Conservation (phyloP, 2,888 invertebrate genomes). For the Zeuzera pyrina region DNA sequence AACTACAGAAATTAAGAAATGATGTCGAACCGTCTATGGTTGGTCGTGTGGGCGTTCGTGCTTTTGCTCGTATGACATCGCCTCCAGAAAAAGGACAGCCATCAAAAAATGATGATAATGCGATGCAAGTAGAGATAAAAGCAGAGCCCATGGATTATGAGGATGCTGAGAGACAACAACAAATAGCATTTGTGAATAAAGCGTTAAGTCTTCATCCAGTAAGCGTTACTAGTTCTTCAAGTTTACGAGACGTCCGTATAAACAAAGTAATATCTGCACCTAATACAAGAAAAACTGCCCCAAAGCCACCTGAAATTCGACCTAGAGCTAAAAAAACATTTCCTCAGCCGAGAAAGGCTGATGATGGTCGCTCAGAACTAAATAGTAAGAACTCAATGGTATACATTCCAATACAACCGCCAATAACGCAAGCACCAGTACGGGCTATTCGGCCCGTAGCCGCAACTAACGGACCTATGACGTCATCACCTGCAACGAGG, state of each 20-base stretch:
- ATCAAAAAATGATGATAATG: constrained; percentile 19
- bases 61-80: constrained; percentile 59
- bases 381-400: constrained; percentile 65
- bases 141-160: constrained; percentile 55
- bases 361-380: constrained; percentile 47
- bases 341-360: constrained; percentile 47
- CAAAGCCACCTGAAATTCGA: constrained; percentile 30
- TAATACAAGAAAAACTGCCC: constrained; percentile 19
- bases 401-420: constrained; percentile 63
- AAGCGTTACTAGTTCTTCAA: constrained; percentile 18
- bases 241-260: constrained; percentile 48
- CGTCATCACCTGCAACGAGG: not conserved
- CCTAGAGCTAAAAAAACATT: constrained; percentile 54
- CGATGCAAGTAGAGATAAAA: constrained; percentile 52
- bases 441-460: constrained; percentile 21
- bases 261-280: constrained; percentile 44
- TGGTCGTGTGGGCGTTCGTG: constrained; percentile 52
- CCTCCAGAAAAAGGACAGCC: constrained; percentile 20
- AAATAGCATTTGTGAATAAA: constrained; percentile 54
- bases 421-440: constrained; percentile 46
- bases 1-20: constrained; percentile 35
- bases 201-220: constrained; percentile 51
- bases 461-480: not conserved
- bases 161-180: constrained; percentile 44
- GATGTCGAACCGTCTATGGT: constrained; percentile 26